Evolutionary conservation across 2,888 invertebrate genomes (phyloP).

Genomic region (Sarcophaga carnaria): DNA sequence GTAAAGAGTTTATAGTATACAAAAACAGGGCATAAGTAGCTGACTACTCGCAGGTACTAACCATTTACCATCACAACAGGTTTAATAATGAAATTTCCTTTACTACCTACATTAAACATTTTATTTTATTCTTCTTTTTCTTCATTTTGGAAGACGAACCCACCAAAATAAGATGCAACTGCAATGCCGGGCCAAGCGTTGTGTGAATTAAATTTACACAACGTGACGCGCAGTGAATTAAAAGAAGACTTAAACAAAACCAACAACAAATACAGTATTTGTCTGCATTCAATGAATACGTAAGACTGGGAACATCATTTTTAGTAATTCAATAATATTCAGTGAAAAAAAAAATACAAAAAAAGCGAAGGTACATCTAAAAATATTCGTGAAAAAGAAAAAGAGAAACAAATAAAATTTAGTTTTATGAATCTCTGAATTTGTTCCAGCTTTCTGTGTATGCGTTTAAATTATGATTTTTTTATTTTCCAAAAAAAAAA

Average conservation of each 20-base stretch:
- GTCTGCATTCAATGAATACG: background rate
- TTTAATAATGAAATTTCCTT: slow-evolving; percentile 16
- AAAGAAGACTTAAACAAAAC: background rate
- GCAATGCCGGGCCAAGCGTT: background rate
- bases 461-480: slow-evolving; percentile 4
- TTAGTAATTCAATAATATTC: slow-evolving; percentile 27
- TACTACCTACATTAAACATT: background rate
- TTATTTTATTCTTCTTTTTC: slow-evolving; percentile 17
- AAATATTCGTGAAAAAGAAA: background rate
- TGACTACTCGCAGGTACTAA: background rate
- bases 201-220: slow-evolving; percentile 44
- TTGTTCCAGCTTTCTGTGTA: background rate
- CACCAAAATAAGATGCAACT: slow-evolving; percentile 32
- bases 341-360: background rate
- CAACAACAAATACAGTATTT: background rate
- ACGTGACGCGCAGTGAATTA: slow-evolving; percentile 10
- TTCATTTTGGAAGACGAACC: slow-evolving; percentile 16
- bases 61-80: slow-evolving; percentile 29
- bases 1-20: background rate
- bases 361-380: background rate
- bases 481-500: background rate
- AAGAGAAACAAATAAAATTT: background rate
- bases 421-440: background rate
- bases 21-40: background rate
- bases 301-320: slow-evolving; percentile 9